phyloP scores from a whole-genome alignment of 2,888 invertebrate genomes.

The Saturnia pavonia region DNA sequence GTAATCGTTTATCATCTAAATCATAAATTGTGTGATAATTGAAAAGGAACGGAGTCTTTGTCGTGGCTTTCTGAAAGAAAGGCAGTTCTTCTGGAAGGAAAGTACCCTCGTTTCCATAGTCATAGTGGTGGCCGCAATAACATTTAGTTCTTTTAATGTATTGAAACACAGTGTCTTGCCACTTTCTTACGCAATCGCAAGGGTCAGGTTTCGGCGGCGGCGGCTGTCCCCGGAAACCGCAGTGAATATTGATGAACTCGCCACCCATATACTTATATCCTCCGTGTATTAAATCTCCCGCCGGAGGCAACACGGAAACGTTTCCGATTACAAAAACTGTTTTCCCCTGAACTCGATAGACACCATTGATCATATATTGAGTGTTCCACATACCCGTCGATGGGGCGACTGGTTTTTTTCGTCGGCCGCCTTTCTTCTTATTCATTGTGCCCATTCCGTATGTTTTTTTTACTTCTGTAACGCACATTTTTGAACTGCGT shows the following conservation, averaged over 20 bases:
- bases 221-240: constrained; percentile 52
- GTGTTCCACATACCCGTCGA: constrained; percentile 54
- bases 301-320: constrained; percentile 52
- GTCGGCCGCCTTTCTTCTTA: constrained; percentile 31
- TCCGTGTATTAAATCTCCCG: constrained; percentile 67
- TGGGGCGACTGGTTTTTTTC: constrained; percentile 53
- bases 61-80: constrained; percentile 61
- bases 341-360: constrained; percentile 52
- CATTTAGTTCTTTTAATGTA: constrained; percentile 63
- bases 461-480: constrained; percentile 53
- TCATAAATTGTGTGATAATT: constrained; percentile 68
- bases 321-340: constrained; percentile 54
- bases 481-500: constrained; percentile 41
- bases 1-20: constrained; percentile 51
- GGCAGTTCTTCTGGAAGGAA: constrained; percentile 60
- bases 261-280: constrained; percentile 50
- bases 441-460: constrained; percentile 48
- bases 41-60: constrained; percentile 46
- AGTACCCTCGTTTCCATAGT: constrained; percentile 59
- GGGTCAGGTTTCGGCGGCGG: constrained; percentile 47
- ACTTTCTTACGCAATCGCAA: constrained; percentile 64
- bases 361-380: constrained; percentile 63
- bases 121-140: constrained; percentile 61
- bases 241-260: constrained; percentile 55
- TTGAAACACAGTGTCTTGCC: constrained; percentile 52